A percentile compares a stretch with the other conserved stretches of the same genome.
Conservation (phyloP, 2,888 invertebrate species). For the Petrolisthes cinctipes region DNA sequence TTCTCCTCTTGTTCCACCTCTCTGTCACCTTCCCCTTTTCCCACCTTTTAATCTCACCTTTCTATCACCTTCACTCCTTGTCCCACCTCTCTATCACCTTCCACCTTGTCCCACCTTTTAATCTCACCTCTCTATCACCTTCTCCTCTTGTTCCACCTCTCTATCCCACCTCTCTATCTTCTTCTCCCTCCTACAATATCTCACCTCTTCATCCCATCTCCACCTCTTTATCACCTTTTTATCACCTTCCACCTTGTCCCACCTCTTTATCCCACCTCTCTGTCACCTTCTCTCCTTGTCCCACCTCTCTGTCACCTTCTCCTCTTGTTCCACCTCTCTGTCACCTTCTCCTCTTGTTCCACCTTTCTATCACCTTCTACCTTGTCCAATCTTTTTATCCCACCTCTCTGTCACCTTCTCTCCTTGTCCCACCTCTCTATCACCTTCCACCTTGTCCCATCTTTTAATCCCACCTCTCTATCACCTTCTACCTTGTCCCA, state of each 20-base stretch:
- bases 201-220: no score
- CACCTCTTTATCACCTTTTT: no score
- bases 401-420: neutral
- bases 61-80: neutral
- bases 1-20: no score
- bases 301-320: neutral
- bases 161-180: neutral
- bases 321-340: neutral
- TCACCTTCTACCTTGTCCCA: no score
- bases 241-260: no score
- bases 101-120: neutral
- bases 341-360: neutral
- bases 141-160: neutral
- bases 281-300: no score
- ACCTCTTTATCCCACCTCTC: no score
- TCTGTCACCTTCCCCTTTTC: neutral
- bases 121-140: neutral
- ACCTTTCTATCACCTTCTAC: neutral
- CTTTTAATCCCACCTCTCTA: no score
- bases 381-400: neutral
- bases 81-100: neutral
- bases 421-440: no score
- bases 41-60: neutral
- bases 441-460: no score
- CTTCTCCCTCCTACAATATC: neutral